phyloP scores from a whole-genome alignment of 2,797 vertebrate species.

The Lagodon rhomboides region DNA sequence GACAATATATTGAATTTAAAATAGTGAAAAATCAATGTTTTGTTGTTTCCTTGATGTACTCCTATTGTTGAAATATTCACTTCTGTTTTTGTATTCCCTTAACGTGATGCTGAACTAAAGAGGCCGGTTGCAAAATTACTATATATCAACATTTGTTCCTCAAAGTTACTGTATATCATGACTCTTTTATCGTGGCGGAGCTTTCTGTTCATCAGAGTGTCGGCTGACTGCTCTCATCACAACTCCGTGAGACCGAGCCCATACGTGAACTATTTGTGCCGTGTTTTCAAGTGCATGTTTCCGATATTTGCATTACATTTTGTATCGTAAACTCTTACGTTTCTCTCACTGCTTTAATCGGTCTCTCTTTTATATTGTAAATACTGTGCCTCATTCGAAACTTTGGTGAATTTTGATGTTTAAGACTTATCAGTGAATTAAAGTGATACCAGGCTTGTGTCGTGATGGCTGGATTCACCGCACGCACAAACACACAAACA shows the following conservation, averaged over 20 bases:
- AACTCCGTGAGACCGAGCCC: slow-evolving; percentile 21
- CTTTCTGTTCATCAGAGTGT: slow-evolving; percentile 17
- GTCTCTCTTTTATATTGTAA: slow-evolving; percentile 65
- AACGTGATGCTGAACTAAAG: slow-evolving; percentile 43
- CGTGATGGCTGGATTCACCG: slow-evolving; percentile 27
- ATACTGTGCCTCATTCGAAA: slow-evolving; percentile 68
- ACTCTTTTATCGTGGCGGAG: slow-evolving; percentile 36
- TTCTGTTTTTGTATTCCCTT: slow-evolving; percentile 61
- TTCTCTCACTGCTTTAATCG: slow-evolving; percentile 34
- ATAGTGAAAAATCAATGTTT: slow-evolving; percentile 53
- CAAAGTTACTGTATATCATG: slow-evolving; percentile 36
- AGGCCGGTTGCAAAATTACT: slow-evolving; percentile 37
- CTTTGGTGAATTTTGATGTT: slow-evolving; percentile 72
- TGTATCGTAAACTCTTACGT: slow-evolving; percentile 41
- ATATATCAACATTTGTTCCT: slow-evolving; percentile 46
- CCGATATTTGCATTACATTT: slow-evolving; percentile 53
- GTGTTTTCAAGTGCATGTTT: slow-evolving; percentile 73
- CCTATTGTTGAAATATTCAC: slow-evolving; percentile 48
- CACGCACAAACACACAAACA: slow-evolving; percentile 27
- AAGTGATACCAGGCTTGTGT: slow-evolving; percentile 61
- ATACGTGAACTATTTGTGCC: slow-evolving; percentile 50
- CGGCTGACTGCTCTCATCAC: slow-evolving; percentile 2
- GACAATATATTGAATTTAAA: slow-evolving; percentile 61
- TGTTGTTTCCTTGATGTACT: slow-evolving; percentile 66
- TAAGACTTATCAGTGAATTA: slow-evolving; percentile 71